These are phyloP conservation scores for Delia radicum DNA, from an alignment of 1,140 invertebrate genomes.

Conservation along the genomic window DNA sequence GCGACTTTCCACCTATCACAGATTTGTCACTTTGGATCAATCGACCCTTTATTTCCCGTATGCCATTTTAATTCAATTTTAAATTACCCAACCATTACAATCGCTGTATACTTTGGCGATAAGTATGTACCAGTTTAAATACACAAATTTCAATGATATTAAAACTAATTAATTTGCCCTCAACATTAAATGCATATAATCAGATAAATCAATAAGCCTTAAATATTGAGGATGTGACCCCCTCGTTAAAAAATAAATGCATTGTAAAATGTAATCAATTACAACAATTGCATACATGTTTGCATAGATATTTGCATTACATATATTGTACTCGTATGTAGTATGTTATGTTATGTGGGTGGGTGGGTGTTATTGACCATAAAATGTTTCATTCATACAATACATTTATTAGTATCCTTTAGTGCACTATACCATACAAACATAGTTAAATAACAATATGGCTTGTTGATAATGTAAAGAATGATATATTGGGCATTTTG, in stretches of 20 bases:
- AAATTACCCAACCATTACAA: too few species aligned
- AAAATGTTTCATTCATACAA: not conserved
- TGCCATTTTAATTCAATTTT: too few species aligned
- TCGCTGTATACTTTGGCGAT: not conserved
- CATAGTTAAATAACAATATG: not conserved
- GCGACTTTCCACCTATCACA: too few species aligned
- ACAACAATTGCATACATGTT: not conserved
- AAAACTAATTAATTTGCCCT: slow-evolving; percentile 19
- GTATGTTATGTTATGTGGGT: not conserved
- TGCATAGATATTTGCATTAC: not conserved
- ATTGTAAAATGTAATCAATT: not conserved
- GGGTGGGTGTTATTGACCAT: not conserved
- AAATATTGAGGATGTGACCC: not conserved
- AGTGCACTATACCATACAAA: not conserved
- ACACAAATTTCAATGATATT: not conserved
- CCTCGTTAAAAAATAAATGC: not conserved
- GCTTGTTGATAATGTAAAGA: not conserved
- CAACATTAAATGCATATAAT: not conserved
- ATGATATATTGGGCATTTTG: slow-evolving; percentile 16
- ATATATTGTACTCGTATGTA: not conserved
- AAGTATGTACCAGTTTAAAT: not conserved
- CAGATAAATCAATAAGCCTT: slow-evolving; percentile 12
- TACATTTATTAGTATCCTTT: not conserved
- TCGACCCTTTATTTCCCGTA: too few species aligned
- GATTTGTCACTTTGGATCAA: too few species aligned